Base-by-base conservation (phyloP, 2,888 invertebrate species). In the Minunthozetes semirufus region DNA sequence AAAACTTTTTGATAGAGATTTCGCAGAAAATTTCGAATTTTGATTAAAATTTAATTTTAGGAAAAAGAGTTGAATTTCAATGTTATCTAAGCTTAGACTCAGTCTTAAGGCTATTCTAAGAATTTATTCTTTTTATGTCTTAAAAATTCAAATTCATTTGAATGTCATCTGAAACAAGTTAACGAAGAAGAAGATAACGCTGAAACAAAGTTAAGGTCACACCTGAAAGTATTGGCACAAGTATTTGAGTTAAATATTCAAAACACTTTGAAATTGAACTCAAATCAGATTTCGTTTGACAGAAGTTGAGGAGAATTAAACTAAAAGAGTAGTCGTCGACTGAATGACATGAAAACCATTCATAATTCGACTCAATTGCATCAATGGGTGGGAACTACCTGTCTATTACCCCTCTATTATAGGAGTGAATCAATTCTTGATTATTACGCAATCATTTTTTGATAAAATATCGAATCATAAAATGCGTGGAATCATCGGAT, bases 121-220 rank as follows among this genome's bases (percentile, higher is more conserved):
- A 66, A 19, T 66, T 66, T 66, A 33, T 66, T 66, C 38, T 25
- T 59, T 22, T 27, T 59, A 22, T 59, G 13, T 13, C 33, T 33
- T 66, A 27, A 66, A 66, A 38, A 59, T 27, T 27, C 4, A 66
- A 66, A 33, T 38, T 66, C n/a, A 66, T 66, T 66, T 66, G 38
- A 66, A 66, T 66, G 42, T 33, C 66, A 38, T 15, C 6, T 66
- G 33, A 66, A 66, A 42, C 66, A n/a, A 66, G 38, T 66, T 33
- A 66, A 61, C 19, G 9, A 56, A 61, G 25, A 17, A 61, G 29
- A 66, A 38, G 38, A 66, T 38, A 66, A 29, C 27, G n/a, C 19
- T 66, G 6, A 33, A 66, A 66, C 38, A 66, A 66, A 66, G 66
- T 66, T 38, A 66, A 66, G 66, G 66, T 38, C 66, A 66, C 66